These are phyloP conservation scores for Neria commutata DNA, from an alignment of 2,888 invertebrate species.

Conservation along the genomic window DNA sequence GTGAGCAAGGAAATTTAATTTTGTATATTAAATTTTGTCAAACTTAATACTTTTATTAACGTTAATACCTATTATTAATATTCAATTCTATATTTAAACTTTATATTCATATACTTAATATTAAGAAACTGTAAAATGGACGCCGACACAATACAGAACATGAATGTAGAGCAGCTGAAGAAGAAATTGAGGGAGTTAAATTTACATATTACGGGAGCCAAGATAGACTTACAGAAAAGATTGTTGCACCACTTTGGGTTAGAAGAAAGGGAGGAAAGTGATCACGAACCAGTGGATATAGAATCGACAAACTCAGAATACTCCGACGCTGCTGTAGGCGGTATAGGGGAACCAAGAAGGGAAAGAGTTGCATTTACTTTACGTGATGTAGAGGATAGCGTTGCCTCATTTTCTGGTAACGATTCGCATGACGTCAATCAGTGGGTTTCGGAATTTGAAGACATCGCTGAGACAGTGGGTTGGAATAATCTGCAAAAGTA, in stretches of 20 bases:
- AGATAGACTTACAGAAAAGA: neutral
- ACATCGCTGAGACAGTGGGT: too few species aligned
- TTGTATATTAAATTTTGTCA: neutral
- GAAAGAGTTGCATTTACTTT: neutral
- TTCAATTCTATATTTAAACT: neutral
- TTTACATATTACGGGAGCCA: neutral
- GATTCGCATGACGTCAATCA: neutral
- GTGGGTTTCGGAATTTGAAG: conserved; percentile 10
- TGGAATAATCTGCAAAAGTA: conserved; percentile 6
- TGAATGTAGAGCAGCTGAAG: too few species aligned
- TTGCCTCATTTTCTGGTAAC: neutral
- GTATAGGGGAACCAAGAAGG: neutral
- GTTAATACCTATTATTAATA: neutral
- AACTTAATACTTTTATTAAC: too few species aligned
- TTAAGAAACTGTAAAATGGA: too few species aligned
- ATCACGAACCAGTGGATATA: neutral
- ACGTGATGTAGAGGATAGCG: conserved; percentile 1
- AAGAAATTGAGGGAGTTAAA: neutral
- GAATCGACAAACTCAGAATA: neutral
- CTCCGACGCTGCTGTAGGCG: neutral
- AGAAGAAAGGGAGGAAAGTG: neutral
- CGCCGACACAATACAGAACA: too few species aligned
- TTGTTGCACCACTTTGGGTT: conserved; percentile 1
- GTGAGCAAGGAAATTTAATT: conserved; percentile 29
- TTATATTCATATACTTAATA: neutral